Percentiles rank a stretch among this genome's conserved stretches.
Evolutionary conservation across 2,113 vertebrate genomes (phyloP).

Genomic region (Leptocoma aspasia): DNA sequence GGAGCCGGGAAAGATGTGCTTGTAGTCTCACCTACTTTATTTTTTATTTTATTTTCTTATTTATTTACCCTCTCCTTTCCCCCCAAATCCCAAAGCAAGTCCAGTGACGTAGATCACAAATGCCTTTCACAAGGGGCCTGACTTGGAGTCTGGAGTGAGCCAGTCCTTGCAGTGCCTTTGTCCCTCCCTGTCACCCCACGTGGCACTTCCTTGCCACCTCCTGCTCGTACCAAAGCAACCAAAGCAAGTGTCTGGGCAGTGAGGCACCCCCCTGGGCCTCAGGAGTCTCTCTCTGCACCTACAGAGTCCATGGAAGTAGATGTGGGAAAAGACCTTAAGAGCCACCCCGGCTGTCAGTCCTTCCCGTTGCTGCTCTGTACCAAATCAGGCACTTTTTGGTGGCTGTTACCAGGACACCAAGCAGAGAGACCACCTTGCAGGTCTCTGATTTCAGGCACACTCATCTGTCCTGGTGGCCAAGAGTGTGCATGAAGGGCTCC

Average conservation of each 20-base stretch:
- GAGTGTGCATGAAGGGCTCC: background rate
- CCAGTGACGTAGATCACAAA: background rate
- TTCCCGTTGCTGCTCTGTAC: background rate
- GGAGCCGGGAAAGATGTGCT: background rate
- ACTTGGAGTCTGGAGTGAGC: background rate
- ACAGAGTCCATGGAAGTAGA: background rate
- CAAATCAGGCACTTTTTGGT: background rate
- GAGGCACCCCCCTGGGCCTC: background rate
- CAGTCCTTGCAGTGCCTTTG: background rate
- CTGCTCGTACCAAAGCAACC: background rate
- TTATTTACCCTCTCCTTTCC: slow-evolving; percentile 25
- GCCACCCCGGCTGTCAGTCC: background rate
- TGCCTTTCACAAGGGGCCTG: background rate
- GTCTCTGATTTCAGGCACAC: background rate
- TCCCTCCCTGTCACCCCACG: rapidly evolving
- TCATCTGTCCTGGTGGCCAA: background rate
- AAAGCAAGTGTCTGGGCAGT: background rate
- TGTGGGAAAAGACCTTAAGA: background rate
- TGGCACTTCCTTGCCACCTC: background rate
- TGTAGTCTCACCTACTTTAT: background rate
- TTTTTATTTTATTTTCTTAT: background rate
- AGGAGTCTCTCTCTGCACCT: background rate
- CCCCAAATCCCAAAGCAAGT: background rate
- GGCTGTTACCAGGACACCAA: background rate
- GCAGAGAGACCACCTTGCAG: background rate